These are phyloP conservation scores for Illadopsis cleaveri DNA, from an alignment of 2,113 vertebrate species.

Conservation along the genomic window DNA sequence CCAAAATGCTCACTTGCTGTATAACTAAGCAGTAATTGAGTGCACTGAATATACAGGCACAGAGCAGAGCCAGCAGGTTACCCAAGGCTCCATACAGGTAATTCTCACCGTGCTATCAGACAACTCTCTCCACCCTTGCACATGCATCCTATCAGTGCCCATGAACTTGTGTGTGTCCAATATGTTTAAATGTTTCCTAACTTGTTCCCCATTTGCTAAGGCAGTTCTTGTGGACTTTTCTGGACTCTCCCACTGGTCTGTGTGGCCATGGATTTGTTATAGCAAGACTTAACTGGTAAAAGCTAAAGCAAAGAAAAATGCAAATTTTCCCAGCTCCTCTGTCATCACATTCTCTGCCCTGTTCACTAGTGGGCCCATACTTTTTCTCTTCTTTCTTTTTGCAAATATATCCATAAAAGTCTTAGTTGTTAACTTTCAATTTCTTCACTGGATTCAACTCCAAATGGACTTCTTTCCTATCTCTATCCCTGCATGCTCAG, in stretches of 20 bases:
- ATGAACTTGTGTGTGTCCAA: background rate
- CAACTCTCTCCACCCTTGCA: background rate
- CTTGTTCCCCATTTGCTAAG: background rate
- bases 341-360: background rate
- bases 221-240: background rate
- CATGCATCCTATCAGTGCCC: fast-evolving
- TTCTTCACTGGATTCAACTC: background rate
- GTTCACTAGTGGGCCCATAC: background rate
- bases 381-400: background rate
- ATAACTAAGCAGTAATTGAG: background rate
- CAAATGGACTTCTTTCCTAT: background rate
- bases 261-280: background rate
- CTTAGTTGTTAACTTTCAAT: background rate
- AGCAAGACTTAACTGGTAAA: background rate
- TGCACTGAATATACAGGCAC: background rate
- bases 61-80: background rate
- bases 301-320: background rate
- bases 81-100: background rate
- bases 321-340: background rate
- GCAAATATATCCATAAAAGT: background rate
- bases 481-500: background rate
- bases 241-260: background rate
- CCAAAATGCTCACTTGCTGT: background rate
- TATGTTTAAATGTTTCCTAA: background rate
- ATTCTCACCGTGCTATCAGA: background rate